phyloP scores from a whole-genome alignment of 1,140 invertebrate species.

The Aphelinus atriplicis region DNA sequence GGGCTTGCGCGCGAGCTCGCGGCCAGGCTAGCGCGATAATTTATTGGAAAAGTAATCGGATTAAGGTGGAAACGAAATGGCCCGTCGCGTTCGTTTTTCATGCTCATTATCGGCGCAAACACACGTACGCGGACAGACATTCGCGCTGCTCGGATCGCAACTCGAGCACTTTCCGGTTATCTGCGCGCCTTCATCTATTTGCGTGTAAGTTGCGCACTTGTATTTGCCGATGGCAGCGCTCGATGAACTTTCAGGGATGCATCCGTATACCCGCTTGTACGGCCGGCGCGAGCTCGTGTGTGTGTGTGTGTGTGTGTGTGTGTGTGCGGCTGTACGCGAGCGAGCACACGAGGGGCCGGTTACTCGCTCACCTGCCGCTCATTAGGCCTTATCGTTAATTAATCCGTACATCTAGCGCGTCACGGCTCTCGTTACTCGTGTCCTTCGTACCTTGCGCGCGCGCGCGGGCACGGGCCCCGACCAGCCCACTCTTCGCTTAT shows the following conservation, averaged over 20 bases:
- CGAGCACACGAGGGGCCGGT: conserved; percentile 27
- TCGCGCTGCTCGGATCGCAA: conserved; percentile 2
- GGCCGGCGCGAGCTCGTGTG: conserved; percentile 46
- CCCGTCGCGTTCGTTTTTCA: conserved; percentile 7
- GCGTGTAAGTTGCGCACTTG: conserved; percentile 26
- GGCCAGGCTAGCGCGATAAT: conserved; percentile 1
- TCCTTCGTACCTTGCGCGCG: conserved; percentile 57
- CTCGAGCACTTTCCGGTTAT: conserved; percentile 25
- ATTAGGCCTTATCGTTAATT: conserved; percentile 68
- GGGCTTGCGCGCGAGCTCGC: too few relatives aligned
- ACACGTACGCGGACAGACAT: background rate
- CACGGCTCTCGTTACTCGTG: conserved; percentile 64
- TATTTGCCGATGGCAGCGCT: conserved; percentile 17
- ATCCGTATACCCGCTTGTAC: background rate
- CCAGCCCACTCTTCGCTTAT: background rate
- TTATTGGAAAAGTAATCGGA: conserved; percentile 27
- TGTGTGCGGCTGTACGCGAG: background rate
- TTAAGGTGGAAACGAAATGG: background rate
- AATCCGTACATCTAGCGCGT: conserved; percentile 64
- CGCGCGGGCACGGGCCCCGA: conserved; percentile 16
- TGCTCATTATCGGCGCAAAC: conserved; percentile 18
- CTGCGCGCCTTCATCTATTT: conserved; percentile 30
- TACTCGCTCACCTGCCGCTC: conserved; percentile 63
- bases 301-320: background rate
- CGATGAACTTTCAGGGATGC: conserved; percentile 30